A percentile compares a stretch with the other conserved stretches of the same genome.
Conservation (phyloP, 1,140 invertebrate species). For the Calliopsis andreniformis region DNA sequence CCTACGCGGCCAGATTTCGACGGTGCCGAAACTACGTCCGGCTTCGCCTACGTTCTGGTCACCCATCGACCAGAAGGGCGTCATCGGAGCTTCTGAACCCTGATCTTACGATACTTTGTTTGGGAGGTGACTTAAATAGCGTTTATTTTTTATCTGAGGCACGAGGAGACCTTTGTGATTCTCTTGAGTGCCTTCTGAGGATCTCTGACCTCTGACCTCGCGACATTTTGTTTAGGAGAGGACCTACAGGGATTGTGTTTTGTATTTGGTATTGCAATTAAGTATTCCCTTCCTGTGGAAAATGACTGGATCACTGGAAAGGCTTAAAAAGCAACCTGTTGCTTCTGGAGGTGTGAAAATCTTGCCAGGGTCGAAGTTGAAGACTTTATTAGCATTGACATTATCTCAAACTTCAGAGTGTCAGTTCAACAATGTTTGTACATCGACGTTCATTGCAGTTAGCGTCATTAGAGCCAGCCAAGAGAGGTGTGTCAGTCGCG, state of each 20-base stretch:
- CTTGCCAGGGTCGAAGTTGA: neutral
- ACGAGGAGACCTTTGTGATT: no score
- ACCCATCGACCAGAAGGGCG: constrained; percentile 16
- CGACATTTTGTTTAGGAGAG: no score
- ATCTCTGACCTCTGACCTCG: no score
- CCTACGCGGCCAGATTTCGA: constrained; percentile 49
- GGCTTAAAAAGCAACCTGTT: neutral
- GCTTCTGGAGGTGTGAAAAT: constrained; percentile 8
- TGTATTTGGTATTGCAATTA: no score
- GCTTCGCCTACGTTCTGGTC: constrained; percentile 57
- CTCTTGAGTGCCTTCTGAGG: no score
- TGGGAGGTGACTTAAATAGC: neutral
- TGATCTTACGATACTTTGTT: constrained; percentile 10
- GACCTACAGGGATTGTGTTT: no score
- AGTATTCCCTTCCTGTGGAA: neutral
- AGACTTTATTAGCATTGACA: neutral
- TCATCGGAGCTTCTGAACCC: constrained; percentile 24
- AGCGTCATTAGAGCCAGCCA: constrained; percentile 4
- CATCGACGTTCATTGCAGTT: constrained; percentile 9
- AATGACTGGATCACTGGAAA: no score
- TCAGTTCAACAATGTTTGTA: constrained; percentile 13
- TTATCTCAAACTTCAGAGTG: neutral
- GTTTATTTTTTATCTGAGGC: no score
- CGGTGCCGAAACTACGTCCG: constrained; percentile 63
- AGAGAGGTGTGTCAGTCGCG: neutral